Evolutionary conservation across 2,888 invertebrate genomes (phyloP), one percentile per base, ranked within the genome.

Genomic region (Rhagophthalmus giganteus): DNA sequence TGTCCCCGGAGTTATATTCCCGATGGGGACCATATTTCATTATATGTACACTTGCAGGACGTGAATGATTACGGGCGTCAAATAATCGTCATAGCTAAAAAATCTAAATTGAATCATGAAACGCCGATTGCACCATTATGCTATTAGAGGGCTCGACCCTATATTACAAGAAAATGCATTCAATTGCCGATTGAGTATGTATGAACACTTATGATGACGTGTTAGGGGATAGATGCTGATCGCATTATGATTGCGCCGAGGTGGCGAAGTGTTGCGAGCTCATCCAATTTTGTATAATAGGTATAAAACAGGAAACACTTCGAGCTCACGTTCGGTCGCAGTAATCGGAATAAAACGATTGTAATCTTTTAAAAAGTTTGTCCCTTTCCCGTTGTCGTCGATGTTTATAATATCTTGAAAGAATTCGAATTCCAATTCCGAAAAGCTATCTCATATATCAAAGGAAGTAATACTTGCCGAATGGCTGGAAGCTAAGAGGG

Each of bases 51-150:
- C 55, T 58, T 56, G 59, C 57, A 55, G 52, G 49, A 57, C 26
- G 48, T 41, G 48, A 50, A 61, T 61, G 64, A 64, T 64, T 63
- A 64, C 63, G 71, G 69, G 73, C 72, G 74, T 74, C 73, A 73
- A 74, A 73, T 74, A 72, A 74, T 74, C 74, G 73, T 67, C 69
- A 70, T 73, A 74, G 69, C 70, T 71, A 73, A 74, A 71, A 82
- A 82, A 81, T 81, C 81, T 78, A 82, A 82, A 82, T 82, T 82
- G 82, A 82, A 82, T 82, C 81, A 78, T 82, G 82, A 81, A 82
- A 81, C 81, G 78, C 78, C 81, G 81, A 82, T 81, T 82, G 81
- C 81, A 80, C 81, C 79, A 81, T 82, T 82, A 81, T 82, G 81
- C 81, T 79, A 81, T 82, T 81, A 80, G 79, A 79, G 82, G 81